These are phyloP conservation scores for Peromyscus melanophrys DNA, from an alignment of 2,797 vertebrate species.

Conservation along the genomic window DNA sequence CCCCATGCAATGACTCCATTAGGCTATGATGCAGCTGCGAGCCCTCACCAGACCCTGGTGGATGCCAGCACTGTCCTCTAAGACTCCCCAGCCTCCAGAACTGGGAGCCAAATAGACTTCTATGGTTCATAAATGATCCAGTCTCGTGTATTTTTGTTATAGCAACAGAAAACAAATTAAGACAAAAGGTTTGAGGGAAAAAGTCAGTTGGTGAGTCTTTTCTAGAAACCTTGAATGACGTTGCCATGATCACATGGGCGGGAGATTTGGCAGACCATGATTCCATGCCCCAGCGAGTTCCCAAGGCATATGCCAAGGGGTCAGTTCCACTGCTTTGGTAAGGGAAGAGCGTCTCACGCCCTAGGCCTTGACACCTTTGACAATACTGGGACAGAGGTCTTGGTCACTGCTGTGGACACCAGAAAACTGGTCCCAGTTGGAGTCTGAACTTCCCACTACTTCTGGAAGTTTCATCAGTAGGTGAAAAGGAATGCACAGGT, in stretches of 20 bases:
- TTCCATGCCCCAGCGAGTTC: not conserved
- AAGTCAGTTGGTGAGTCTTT: not conserved
- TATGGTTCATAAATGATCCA: not conserved
- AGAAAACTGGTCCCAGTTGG: not conserved
- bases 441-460: not conserved
- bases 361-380: rapidly evolving
- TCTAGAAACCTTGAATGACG: not conserved
- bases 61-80: not conserved
- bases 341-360: not conserved
- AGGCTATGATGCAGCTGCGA: not conserved
- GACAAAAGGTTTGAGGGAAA: not conserved
- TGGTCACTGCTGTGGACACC: not conserved
- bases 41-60: not conserved
- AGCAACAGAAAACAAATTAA: not conserved
- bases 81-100: not conserved
- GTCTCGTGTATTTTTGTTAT: not conserved
- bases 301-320: rapidly evolving
- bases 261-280: not conserved
- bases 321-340: not conserved
- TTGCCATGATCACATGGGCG: not conserved
- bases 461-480: not conserved
- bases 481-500: not conserved
- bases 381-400: rapidly evolving
- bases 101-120: not conserved
- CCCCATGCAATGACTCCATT: rapidly evolving